Evolutionary conservation across 1,140 invertebrate species (phyloP), one percentile per base, ranked within the genome.

Genomic region (Pseudobourletiella spinata): DNA sequence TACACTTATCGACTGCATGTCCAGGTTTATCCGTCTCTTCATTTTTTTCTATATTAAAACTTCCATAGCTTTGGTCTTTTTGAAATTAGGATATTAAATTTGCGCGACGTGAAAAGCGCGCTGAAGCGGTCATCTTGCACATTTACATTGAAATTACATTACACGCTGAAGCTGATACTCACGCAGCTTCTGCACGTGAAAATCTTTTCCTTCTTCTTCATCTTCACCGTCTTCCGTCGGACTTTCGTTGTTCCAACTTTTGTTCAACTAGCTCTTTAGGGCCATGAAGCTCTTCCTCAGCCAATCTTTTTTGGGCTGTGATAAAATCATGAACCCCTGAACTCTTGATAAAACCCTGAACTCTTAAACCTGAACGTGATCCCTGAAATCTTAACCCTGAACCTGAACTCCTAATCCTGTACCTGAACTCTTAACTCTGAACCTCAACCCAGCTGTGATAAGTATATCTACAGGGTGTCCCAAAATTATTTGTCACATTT

Each of bases 151-250:
- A 93, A 93, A 69, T 87, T 74, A 92, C 72, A 91, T 93, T 1
- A 99, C 77, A 58, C 94, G 80, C 72, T 95, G 95, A 2, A 99
- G 70, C 74, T 99, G 92, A 75, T 99, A 99, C 64, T 91, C 81
- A 22, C 95, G 81, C 32, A 99, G 76, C 72, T 91, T 93, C 75
- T 98, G 93, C 81, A 86, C 88, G 28, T 79, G 73, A 58, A 74
- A 76, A 24, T 64, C 57, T 16, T 61, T 66, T 64, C 72, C 75
- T 73, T 74, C 65, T 32, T 63, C 59, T 51, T 63, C 61, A 59
- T 80, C 76, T 67, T 79, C 76, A 16, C 75, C 76, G 32, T 76
- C 76, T 63, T 77, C 71, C 46, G 74, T 66, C 2, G 51, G 48
- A 20, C 55, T 55, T 26, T 69, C 58, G n/a, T 60, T 46, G 29